Evolutionary conservation across 2,888 invertebrate genomes (phyloP).

Genomic region (Clusia tigrina): DNA sequence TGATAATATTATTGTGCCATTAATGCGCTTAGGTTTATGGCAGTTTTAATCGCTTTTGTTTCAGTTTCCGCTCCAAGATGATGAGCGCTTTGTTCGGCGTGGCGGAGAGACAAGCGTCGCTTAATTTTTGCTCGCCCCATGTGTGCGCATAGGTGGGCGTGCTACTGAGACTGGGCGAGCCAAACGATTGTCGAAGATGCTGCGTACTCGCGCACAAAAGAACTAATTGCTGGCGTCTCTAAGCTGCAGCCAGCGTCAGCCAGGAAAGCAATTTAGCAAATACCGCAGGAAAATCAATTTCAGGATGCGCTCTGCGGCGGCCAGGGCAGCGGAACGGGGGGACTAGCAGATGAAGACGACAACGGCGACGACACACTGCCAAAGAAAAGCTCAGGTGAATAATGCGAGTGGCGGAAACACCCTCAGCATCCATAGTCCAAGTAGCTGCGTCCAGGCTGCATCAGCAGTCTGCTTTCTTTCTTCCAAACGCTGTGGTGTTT

Average conservation of each 20-base stretch:
- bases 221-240: neutral
- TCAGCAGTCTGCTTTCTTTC: neutral
- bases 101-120: neutral
- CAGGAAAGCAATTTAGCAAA: constrained; percentile 54
- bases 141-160: constrained; percentile 33
- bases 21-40: constrained; percentile 56
- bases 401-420: neutral
- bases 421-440: neutral
- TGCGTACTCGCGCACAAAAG: neutral
- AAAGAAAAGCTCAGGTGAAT: neutral
- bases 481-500: neutral
- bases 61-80: constrained; percentile 38
- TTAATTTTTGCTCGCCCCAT: neutral
- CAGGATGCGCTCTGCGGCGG: neutral
- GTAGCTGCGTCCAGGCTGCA: neutral
- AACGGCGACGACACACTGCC: neutral
- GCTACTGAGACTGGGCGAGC: constrained; percentile 14
- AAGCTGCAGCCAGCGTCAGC: constrained; percentile 12
- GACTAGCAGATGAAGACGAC: neutral
- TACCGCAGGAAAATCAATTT: constrained; percentile 39
- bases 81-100: neutral
- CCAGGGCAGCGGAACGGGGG: neutral
- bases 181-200: neutral
- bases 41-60: constrained; percentile 58
- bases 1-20: constrained; percentile 56